phyloP scores from a whole-genome alignment of 2,888 invertebrate species.

The Scaptomyza polygonia region DNA sequence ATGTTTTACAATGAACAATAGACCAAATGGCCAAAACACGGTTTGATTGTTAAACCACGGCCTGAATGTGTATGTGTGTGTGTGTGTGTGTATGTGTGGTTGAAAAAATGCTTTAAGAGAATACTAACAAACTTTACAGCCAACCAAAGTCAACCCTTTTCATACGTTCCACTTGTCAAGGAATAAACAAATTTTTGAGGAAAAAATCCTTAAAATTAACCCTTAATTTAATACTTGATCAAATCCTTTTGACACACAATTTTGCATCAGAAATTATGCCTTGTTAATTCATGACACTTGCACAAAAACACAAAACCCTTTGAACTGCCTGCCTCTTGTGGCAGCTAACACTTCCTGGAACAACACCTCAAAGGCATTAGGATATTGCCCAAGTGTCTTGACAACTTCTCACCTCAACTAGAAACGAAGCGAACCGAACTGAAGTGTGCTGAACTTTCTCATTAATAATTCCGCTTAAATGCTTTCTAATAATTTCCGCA shows the following conservation, averaged over 20 bases:
- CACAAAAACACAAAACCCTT: neutral
- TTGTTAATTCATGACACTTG: neutral
- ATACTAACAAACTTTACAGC: too few relatives aligned
- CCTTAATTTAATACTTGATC: neutral
- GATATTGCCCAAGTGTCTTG: constrained; percentile 21
- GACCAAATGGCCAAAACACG: constrained; percentile 19
- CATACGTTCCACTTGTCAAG: too few relatives aligned
- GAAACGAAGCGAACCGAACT: neutral
- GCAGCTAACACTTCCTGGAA: neutral
- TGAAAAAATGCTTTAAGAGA: neutral
- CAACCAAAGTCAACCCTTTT: too few relatives aligned
- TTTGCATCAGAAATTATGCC: too few relatives aligned
- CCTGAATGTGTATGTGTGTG: neutral
- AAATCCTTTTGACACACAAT: too few relatives aligned
- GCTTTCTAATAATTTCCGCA: constrained; percentile 80
- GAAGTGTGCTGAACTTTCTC: constrained; percentile 33
- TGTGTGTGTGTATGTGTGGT: neutral
- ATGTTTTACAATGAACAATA: constrained; percentile 51
- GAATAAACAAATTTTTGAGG: too few relatives aligned
- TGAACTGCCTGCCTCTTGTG: neutral
- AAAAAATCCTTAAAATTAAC: too few relatives aligned
- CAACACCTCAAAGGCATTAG: constrained; percentile 12
- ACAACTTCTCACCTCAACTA: constrained; percentile 35
- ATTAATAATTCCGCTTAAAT: constrained; percentile 79
- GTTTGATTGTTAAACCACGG: constrained; percentile 8